A percentile compares a stretch with the other conserved stretches of the same genome.
Evolutionary conservation across 2,113 vertebrate genomes (phyloP).

Genomic region (Todiramphus chloris): DNA sequence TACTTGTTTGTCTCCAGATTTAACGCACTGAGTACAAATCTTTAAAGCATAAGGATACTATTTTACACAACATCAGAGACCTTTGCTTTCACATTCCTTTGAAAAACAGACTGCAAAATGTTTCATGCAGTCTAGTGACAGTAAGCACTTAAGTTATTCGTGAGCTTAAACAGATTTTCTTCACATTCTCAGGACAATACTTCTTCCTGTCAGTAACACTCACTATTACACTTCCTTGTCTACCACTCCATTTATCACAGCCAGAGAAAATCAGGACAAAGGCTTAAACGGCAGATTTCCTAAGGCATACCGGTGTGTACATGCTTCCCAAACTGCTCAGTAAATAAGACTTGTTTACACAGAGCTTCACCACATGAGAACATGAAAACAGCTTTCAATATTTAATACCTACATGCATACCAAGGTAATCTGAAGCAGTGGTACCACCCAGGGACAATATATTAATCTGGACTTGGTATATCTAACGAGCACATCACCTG

Average conservation of each 20-base stretch:
- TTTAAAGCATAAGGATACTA: not conserved
- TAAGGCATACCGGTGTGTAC: conserved; percentile 1
- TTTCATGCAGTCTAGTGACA: not conserved
- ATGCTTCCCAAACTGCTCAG: not conserved
- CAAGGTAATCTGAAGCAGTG: not conserved
- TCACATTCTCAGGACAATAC: not conserved
- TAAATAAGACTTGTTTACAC: conserved; percentile 5
- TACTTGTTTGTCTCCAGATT: not conserved
- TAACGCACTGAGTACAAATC: not conserved
- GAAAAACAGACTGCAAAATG: not conserved
- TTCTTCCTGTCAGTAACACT: not conserved
- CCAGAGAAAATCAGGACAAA: conserved; percentile 10
- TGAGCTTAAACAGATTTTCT: not conserved
- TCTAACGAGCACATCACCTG: not conserved
- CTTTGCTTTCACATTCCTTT: not conserved
- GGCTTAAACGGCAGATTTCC: conserved; percentile 43
- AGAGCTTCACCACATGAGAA: not conserved
- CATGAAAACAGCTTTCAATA: conserved; percentile 54
- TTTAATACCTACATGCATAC: conserved; percentile 31
- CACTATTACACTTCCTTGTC: not conserved
- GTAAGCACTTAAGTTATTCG: not conserved
- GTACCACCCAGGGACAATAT: not conserved
- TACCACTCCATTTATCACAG: not conserved
- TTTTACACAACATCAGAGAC: not conserved
- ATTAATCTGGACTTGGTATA: conserved; percentile 20